Conservation (phyloP, 2,888 invertebrate species). For the Stomorhina lunata region DNA sequence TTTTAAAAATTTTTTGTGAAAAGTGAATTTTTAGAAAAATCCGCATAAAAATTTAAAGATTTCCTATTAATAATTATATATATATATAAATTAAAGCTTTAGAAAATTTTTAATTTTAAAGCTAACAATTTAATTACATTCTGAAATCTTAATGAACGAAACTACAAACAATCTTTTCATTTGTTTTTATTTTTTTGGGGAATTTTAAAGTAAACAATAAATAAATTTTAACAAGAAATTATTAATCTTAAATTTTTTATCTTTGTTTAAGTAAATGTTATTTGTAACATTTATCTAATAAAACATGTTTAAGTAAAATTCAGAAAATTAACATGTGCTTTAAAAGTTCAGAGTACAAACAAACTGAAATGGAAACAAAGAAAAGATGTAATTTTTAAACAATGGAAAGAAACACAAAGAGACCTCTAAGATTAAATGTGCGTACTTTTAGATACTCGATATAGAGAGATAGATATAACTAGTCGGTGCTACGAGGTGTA, state of each 20-base stretch:
- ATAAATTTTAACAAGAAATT: neutral
- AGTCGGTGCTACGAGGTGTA: constrained; percentile 17
- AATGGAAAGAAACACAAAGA: constrained; percentile 35
- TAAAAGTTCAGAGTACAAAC: constrained; percentile 23
- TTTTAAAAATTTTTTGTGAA: no score
- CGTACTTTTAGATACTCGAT: constrained; percentile 34
- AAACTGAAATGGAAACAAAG: neutral
- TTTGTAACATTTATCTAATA: no score
- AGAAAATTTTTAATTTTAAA: no score
- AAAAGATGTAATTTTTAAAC: constrained; percentile 2
- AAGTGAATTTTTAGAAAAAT: no score
- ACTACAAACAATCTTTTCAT: neutral
- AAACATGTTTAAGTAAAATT: constrained; percentile 12
- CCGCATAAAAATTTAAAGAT: no score
- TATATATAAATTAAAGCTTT: no score
- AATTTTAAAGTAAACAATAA: neutral
- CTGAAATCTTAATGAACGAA: neutral
- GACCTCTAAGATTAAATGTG: constrained; percentile 23
- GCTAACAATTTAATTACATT: neutral
- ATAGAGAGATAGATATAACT: neutral
- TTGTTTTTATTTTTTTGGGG: neutral
- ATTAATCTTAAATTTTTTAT: no score
- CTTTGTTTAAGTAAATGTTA: neutral
- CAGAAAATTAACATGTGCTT: constrained; percentile 24
- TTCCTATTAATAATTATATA: no score